Conservation (phyloP, 2,888 invertebrate genomes). For the Rhodophaea formosa region DNA sequence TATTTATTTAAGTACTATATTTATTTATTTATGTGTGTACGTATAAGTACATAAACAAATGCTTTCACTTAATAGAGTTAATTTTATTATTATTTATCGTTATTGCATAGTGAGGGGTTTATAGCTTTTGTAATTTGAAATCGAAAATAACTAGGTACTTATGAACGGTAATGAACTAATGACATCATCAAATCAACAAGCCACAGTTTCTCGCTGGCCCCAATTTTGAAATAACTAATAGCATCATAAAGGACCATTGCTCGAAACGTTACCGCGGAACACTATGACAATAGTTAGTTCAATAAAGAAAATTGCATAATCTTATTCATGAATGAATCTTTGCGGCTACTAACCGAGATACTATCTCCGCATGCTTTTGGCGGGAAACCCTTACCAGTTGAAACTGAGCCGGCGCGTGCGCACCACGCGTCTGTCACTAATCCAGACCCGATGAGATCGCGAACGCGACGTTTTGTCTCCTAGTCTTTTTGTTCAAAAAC, state of each 20-base stretch:
- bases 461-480: conserved; percentile 72
- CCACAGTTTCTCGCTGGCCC: neutral
- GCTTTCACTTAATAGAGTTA: no score
- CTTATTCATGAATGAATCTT: conserved; percentile 65
- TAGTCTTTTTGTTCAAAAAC: conserved; percentile 62
- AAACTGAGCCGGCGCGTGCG: conserved; percentile 71
- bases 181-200: neutral
- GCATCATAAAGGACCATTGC: conserved; percentile 10
- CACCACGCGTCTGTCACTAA: conserved; percentile 68
- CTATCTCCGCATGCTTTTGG: conserved; percentile 67
- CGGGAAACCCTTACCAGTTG: conserved; percentile 72
- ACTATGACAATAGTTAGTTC: conserved; percentile 35
- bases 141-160: no score
- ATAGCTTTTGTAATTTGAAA: no score
- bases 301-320: conserved; percentile 62
- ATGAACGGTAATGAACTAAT: neutral
- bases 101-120: no score
- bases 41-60: no score
- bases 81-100: no score
- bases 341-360: conserved; percentile 45
- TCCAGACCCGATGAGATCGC: conserved; percentile 65
- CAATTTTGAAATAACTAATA: conserved; percentile 10
- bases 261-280: conserved; percentile 40
- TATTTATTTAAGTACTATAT: no score
- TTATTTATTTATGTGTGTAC: no score